Evolutionary conservation across 2,113 vertebrate species (phyloP).

Genomic region (Percina caprodes): DNA sequence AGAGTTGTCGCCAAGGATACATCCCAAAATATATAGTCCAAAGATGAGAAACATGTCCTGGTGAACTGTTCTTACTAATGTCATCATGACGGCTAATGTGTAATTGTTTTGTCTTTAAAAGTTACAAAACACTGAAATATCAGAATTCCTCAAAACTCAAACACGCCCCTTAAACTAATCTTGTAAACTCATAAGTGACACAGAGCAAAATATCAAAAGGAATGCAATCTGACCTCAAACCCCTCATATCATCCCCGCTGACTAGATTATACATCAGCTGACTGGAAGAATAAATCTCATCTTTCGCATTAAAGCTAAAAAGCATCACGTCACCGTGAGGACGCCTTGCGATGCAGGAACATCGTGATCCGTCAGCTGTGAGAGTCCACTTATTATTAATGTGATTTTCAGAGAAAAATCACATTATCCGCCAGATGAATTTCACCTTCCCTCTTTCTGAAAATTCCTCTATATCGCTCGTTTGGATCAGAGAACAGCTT

Average conservation of each 20-base stretch:
- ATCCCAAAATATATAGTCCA: background rate
- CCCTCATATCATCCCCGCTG: slow-evolving; percentile 33
- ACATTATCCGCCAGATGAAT: slow-evolving; percentile 12
- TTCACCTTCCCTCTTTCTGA: background rate
- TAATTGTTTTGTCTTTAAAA: background rate
- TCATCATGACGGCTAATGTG: background rate
- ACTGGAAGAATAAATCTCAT: slow-evolving; percentile 66
- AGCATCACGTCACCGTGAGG: slow-evolving; percentile 18
- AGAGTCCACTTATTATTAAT: slow-evolving; percentile 6
- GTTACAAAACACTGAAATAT: background rate
- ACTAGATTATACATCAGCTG: slow-evolving; percentile 71
- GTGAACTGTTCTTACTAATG: background rate
- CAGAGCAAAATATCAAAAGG: background rate
- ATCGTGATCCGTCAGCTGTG: slow-evolving; percentile 17
- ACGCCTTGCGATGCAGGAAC: slow-evolving; percentile 10
- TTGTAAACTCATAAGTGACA: slow-evolving; percentile 16
- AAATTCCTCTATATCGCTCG: background rate
- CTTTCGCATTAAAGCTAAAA: slow-evolving; percentile 52
- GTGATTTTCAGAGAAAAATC: slow-evolving; percentile 15
- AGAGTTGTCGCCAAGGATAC: background rate
- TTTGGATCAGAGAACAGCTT: background rate
- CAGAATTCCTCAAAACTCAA: background rate
- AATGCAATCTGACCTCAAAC: slow-evolving; percentile 35
- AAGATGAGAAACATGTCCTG: background rate
- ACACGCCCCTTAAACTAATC: slow-evolving; percentile 1